Evolutionary conservation across 2,888 invertebrate species (phyloP).

Genomic region (Pterostichus niger): DNA sequence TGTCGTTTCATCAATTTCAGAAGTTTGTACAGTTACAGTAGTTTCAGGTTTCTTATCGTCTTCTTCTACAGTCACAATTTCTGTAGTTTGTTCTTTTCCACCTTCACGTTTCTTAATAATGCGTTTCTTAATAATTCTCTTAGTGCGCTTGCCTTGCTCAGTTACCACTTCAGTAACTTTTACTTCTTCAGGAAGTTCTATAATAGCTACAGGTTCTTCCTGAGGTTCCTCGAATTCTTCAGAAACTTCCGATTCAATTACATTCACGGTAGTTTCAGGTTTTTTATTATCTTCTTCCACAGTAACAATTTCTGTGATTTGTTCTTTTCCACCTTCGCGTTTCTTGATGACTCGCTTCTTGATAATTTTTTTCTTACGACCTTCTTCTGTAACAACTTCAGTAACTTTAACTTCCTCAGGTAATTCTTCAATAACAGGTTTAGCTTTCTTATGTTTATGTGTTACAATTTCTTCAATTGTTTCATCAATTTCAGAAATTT

Average conservation of each 20-base stretch:
- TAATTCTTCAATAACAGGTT: conserved; percentile 69
- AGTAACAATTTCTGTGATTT: conserved; percentile 70
- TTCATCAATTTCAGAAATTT: conserved; percentile 70
- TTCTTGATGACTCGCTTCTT: conserved; percentile 72
- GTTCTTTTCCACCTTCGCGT: conserved; percentile 70
- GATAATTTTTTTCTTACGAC: conserved; percentile 70
- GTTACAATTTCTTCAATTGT: conserved; percentile 69
- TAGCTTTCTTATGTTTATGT: conserved; percentile 68
- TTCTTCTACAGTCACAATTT: conserved; percentile 74
- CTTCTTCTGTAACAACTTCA: conserved; percentile 69
- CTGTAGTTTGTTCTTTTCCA: conserved; percentile 74
- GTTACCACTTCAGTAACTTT: conserved; percentile 72
- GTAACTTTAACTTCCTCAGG: conserved; percentile 70
- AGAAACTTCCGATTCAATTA: conserved; percentile 69
- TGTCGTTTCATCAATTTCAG: conserved; percentile 72
- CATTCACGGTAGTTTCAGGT: conserved; percentile 69
- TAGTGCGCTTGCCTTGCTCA: conserved; percentile 74
- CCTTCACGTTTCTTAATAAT: conserved; percentile 72
- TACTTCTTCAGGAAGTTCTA: conserved; percentile 71
- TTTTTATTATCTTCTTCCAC: conserved; percentile 70
- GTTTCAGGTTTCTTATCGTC: conserved; percentile 76
- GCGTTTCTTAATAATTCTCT: conserved; percentile 71
- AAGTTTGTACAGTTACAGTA: conserved; percentile 74
- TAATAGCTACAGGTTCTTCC: conserved; percentile 68
- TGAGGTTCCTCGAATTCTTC: conserved; percentile 69